These are phyloP conservation scores for Natrix natrix DNA, from an alignment of 2,797 vertebrate genomes.

Conservation along the genomic window DNA sequence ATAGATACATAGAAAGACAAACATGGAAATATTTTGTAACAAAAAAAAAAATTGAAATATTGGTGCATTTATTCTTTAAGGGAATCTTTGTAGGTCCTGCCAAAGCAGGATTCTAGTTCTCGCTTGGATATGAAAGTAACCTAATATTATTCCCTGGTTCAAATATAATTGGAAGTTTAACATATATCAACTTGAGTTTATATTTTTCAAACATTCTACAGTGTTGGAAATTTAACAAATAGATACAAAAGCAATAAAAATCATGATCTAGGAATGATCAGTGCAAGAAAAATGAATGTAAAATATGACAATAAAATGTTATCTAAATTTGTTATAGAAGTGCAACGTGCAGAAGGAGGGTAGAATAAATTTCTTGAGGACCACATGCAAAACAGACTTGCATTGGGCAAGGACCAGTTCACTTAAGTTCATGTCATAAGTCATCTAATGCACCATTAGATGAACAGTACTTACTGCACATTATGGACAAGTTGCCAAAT, in stretches of 20 bases:
- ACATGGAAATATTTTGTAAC: not conserved
- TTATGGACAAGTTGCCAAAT: not conserved
- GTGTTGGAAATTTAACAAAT: not conserved
- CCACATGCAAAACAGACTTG: not conserved
- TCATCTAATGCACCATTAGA: not conserved
- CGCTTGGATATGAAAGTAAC: not conserved
- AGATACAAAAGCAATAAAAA: not conserved
- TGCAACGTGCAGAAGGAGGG: not conserved
- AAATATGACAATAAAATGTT: not conserved
- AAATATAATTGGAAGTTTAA: not conserved
- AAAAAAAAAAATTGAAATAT: not conserved
- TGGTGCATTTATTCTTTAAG: not conserved
- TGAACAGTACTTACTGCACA: not conserved
- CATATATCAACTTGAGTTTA: not conserved
- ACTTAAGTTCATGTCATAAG: not conserved
- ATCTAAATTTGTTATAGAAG: not conserved
- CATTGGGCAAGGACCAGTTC: not conserved
- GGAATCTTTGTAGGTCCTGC: not conserved
- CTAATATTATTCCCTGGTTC: not conserved
- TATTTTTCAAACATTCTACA: no score
- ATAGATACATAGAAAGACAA: not conserved
- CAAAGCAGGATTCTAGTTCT: not conserved
- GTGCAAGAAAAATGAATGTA: not conserved
- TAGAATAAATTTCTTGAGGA: not conserved
- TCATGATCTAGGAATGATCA: not conserved